phyloP scores from a whole-genome alignment of 1,140 invertebrate species.

The Solenopsis invicta region DNA sequence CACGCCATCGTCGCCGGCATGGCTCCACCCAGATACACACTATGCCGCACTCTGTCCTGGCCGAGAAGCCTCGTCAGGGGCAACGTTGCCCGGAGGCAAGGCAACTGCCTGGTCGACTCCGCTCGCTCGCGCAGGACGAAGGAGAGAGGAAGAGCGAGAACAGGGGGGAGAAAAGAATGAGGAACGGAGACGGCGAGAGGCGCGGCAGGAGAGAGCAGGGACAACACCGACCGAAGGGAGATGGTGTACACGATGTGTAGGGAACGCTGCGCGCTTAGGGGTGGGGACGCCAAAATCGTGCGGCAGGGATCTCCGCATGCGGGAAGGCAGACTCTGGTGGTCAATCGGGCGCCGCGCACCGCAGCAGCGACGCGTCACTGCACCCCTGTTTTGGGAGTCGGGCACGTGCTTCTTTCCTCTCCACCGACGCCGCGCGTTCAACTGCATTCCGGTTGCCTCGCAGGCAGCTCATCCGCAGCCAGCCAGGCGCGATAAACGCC shows the following conservation, averaged over 20 bases:
- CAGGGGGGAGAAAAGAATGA: conserved; percentile 64
- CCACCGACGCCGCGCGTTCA: conserved; percentile 75
- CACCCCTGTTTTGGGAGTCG: conserved; percentile 83
- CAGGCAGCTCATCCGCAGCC: conserved; percentile 63
- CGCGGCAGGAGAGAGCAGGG: conserved; percentile 32
- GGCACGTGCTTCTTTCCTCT: conserved; percentile 82
- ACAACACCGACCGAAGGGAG: conserved; percentile 49
- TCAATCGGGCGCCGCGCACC: conserved; percentile 87
- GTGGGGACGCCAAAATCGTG: conserved; percentile 80
- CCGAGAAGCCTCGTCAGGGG: conserved; percentile 64
- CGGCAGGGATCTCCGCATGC: conserved; percentile 81
- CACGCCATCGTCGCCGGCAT: conserved; percentile 48
- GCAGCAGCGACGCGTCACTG: conserved; percentile 85
- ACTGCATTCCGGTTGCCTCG: conserved; percentile 55
- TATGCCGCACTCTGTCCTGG: conserved; percentile 53
- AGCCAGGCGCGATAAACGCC: conserved; percentile 77
- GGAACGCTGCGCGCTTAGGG: conserved; percentile 61
- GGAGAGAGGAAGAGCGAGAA: conserved; percentile 60
- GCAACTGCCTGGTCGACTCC: conserved; percentile 61
- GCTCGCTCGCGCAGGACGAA: conserved; percentile 40
- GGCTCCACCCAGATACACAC: conserved; percentile 60
- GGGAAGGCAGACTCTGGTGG: conserved; percentile 86
- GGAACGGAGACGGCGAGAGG: conserved; percentile 50
- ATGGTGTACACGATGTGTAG: conserved; percentile 43
- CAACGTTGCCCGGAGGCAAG: conserved; percentile 70